Conservation (phyloP, 2,888 invertebrate genomes). For the Drosophila paramelanica region DNA sequence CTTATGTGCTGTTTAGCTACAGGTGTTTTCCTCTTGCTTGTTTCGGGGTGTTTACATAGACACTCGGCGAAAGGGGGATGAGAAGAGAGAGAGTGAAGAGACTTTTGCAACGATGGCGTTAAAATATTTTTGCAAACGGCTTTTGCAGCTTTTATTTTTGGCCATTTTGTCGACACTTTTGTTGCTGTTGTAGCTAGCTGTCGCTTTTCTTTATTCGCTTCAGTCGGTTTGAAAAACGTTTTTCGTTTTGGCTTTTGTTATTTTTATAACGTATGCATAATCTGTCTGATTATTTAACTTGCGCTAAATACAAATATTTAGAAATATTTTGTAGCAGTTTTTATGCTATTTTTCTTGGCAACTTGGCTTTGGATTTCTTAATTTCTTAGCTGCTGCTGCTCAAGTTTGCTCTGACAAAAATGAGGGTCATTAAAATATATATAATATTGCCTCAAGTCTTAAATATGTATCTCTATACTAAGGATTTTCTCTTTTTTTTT, state of each 20-base stretch:
- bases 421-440: constrained; percentile 72
- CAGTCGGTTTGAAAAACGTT: constrained; percentile 38
- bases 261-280: constrained; percentile 69
- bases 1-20: constrained; percentile 38
- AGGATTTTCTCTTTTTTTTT: constrained; percentile 12
- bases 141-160: constrained; percentile 60
- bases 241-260: constrained; percentile 54
- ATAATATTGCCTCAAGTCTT: constrained; percentile 38
- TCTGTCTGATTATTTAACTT: constrained; percentile 80
- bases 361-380: constrained; percentile 51
- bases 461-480: constrained; percentile 35
- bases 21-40: constrained; percentile 46
- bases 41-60: constrained; percentile 8
- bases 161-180: constrained; percentile 40
- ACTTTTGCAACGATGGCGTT: constrained; percentile 57
- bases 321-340: constrained; percentile 73
- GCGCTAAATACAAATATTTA: constrained; percentile 79
- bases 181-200: constrained; percentile 28
- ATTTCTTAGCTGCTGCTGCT: constrained; percentile 11
- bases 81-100: background rate
- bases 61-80: background rate
- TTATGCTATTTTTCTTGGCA: constrained; percentile 77
- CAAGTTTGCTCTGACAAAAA: constrained; percentile 41
- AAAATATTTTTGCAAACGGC: constrained; percentile 68
- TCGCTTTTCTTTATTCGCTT: constrained; percentile 52